Base-by-base conservation (phyloP, 2,113 vertebrate species). In the Tragelaphus imberbis region DNA sequence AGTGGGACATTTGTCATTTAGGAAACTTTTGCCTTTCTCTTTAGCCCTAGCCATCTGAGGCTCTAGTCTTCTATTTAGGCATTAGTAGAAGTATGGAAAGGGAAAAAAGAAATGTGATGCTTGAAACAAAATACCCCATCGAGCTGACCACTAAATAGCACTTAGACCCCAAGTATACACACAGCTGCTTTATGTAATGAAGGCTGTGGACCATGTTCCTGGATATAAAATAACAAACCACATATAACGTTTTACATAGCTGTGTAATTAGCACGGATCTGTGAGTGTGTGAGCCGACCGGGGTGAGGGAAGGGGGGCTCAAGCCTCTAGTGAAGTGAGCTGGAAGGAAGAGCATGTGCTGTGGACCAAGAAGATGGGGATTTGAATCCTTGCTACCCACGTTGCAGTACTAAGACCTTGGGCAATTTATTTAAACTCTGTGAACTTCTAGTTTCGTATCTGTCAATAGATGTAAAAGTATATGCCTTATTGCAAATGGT, bases 171-270 rank as follows among this genome's bases (percentile, higher is more conserved):
- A 95, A 97, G 91, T 95, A 92, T 97, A 98, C 97, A 98, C 98
- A 98, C 98, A 98, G 97, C 98, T 98, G 98, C 97, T 97, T 97
- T 97, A 89, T 97, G 97, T 97, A 97, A 98, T 98, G 97, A 97
- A 98, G 96, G 98, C 96, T 96, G 93, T 15, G 92, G 97, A 97
- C 97, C 95, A 27, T 97, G 97, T 97, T 98, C 97, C 96, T 98
- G 98, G 96, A 97, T 97, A 97, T 98, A 97, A 96, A 97, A 98
- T 96, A 98, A 97, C 97, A 98, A 98, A 97, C 98, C 98, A 98
- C 98, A 98, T 98, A 95, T 97, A 98, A 98, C 87, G 89, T 95
- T 97, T 97, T 98, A 97, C 84, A 23, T 96, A 87, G 97, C 94
- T 97, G 91, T 97, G 96, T 97, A 98, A 97, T 98, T 98, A 98